Conservation (phyloP, 2,113 vertebrate species). For the Sylvilagus bachmani region DNA sequence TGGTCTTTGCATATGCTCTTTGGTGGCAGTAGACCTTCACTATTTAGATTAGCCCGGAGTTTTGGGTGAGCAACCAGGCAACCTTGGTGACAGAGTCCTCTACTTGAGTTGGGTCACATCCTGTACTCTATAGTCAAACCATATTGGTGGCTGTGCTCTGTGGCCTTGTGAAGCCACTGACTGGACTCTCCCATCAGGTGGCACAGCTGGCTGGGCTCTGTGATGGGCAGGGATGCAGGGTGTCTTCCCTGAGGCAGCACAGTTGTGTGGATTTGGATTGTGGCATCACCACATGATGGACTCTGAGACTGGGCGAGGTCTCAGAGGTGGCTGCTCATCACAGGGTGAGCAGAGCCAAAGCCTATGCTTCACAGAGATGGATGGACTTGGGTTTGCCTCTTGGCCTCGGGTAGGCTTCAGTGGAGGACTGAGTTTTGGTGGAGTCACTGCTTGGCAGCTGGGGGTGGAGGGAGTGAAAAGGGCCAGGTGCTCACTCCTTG, state of each 20-base stretch:
- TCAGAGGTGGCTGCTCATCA: neutral
- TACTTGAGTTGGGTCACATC: neutral
- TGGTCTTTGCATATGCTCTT: neutral
- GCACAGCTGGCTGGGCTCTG: neutral
- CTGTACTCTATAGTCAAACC: neutral
- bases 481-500: neutral
- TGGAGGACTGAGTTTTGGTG: neutral
- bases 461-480: neutral
- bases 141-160: neutral
- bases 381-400: neutral
- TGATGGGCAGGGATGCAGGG: neutral
- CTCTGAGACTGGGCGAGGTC: neutral
- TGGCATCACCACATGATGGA: neutral
- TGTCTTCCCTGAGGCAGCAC: neutral
- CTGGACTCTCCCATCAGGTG: neutral
- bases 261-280: neutral
- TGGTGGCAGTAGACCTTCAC: neutral
- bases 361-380: neutral
- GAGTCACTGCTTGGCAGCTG: neutral
- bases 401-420: neutral
- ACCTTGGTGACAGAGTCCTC: neutral
- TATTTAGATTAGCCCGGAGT: neutral
- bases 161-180: neutral
- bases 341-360: neutral
- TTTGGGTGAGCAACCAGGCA: neutral